These are phyloP conservation scores for Aphidoletes aphidimyza DNA, from an alignment of 2,888 invertebrate genomes.

Conservation along the genomic window DNA sequence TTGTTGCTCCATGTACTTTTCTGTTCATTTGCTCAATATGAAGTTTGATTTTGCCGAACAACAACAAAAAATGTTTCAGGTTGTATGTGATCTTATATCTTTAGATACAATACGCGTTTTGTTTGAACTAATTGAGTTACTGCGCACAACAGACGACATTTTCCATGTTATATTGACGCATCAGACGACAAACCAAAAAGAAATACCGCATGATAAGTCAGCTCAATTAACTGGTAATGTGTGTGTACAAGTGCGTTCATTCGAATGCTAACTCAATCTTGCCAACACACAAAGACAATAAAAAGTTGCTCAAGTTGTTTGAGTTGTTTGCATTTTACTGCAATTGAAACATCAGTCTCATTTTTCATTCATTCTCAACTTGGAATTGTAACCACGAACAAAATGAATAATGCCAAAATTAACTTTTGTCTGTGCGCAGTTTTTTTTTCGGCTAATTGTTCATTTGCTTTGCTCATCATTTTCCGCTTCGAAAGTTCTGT, in stretches of 20 bases:
- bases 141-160: neutral
- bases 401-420: slow-evolving; percentile 2
- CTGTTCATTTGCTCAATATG: neutral
- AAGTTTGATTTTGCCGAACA: no score
- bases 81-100: neutral
- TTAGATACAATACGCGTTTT: neutral
- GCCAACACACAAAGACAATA: neutral
- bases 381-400: no score
- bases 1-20: neutral
- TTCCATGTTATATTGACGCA: neutral
- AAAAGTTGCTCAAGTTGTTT: no score
- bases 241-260: neutral
- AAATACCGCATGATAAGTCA: slow-evolving; percentile 1
- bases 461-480: slow-evolving; percentile 24
- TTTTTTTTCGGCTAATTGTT: slow-evolving; percentile 15
- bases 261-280: neutral
- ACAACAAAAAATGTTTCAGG: slow-evolving; percentile 20
- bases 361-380: no score
- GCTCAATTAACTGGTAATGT: neutral
- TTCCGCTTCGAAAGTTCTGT: slow-evolving; percentile 34
- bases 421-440: neutral
- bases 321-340: neutral
- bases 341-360: neutral
- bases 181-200: neutral
- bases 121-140: neutral